A percentile compares a stretch with the other conserved stretches of the same genome.
These are phyloP conservation scores for Florisuga fusca DNA, from an alignment of 2,797 vertebrate species.

Conservation along the genomic window DNA sequence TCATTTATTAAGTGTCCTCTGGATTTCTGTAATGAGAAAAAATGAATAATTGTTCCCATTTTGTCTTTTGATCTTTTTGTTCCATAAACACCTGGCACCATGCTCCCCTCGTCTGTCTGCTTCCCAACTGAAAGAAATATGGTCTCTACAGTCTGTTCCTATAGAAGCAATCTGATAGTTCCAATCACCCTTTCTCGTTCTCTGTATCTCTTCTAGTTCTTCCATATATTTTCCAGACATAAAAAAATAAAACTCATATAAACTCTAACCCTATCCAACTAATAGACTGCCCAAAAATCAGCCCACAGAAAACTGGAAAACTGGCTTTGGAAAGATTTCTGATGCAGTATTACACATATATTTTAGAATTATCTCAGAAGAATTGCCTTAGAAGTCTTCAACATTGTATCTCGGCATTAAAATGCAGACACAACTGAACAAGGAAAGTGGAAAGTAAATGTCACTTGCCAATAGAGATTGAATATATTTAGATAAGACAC, in stretches of 20 bases:
- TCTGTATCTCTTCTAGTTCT: neutral
- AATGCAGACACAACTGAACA: neutral
- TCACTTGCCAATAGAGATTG: neutral
- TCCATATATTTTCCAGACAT: neutral
- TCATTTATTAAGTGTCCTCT: slow-evolving; percentile 2
- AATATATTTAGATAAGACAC: neutral
- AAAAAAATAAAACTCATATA: neutral
- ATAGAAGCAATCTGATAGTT: neutral
- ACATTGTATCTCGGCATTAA: neutral
- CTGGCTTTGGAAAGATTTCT: neutral
- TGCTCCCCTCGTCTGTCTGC: neutral
- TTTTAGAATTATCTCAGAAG: neutral
- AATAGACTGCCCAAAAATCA: neutral
- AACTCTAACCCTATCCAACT: neutral
- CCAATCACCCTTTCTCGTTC: neutral
- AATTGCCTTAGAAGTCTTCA: neutral
- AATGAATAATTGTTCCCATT: slow-evolving; percentile 23
- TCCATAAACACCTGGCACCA: neutral
- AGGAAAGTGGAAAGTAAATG: neutral
- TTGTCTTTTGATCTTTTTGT: neutral
- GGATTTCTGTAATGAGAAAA: neutral
- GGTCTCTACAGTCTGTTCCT: neutral
- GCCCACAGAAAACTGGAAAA: neutral
- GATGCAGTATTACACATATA: neutral
- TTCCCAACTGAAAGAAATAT: neutral